phyloP scores from a whole-genome alignment of 2,797 vertebrate genomes.

The Chrysocyon brachyurus region DNA sequence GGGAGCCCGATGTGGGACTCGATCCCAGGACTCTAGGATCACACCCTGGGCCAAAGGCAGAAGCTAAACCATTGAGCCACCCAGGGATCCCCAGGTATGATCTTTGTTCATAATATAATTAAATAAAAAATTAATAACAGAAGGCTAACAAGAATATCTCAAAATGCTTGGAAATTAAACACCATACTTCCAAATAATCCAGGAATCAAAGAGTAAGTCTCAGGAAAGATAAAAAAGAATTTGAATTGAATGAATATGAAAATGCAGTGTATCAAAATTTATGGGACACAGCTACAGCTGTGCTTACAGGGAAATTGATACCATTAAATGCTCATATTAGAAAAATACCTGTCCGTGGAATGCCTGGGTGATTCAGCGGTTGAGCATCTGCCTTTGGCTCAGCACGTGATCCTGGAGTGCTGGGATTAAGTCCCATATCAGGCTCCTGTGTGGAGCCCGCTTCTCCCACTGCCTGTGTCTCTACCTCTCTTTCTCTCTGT shows the following conservation, averaged over 20 bases:
- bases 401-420: no score
- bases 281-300: not conserved
- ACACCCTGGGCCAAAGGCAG: no score
- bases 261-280: not conserved
- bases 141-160: not conserved
- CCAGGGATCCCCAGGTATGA: not conserved
- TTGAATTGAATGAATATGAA: not conserved
- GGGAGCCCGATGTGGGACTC: no score
- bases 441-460: no score
- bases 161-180: not conserved
- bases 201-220: not conserved
- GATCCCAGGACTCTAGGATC: no score
- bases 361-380: no score
- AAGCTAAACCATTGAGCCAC: no score
- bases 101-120: not conserved
- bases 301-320: not conserved
- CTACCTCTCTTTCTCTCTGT: no score
- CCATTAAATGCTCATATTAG: not conserved
- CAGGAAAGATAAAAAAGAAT: not conserved
- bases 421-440: no score
- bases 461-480: no score
- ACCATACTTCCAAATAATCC: not conserved
- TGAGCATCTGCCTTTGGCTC: no score
- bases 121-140: not conserved
- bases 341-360: not conserved